Conservation (phyloP, 53 echinoderm and acorn worm species). For the Astropecten irregularis region DNA sequence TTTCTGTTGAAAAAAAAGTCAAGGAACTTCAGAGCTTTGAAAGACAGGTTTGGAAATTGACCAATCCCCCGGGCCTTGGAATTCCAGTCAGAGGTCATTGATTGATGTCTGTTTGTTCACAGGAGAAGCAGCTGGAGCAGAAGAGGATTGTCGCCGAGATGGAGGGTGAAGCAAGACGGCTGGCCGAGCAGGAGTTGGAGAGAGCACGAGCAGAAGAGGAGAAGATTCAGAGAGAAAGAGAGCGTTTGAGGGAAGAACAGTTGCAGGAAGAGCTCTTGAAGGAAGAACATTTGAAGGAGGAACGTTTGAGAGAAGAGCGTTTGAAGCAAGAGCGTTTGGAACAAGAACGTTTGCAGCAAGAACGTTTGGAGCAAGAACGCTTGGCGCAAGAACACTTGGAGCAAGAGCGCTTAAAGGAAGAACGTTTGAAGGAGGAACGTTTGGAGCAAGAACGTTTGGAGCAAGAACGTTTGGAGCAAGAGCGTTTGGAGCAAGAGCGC, state of each 20-base stretch:
- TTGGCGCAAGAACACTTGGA: not conserved
- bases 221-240: not conserved
- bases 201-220: not conserved
- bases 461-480: not conserved
- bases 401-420: slow-evolving; percentile 7
- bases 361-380: not conserved
- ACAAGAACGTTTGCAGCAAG: not conserved
- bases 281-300: not conserved
- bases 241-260: not conserved
- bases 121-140: slow-evolving; percentile 88
- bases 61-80: too few relatives aligned
- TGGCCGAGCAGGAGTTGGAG: slow-evolving; percentile 29
- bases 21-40: too few relatives aligned
- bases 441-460: not conserved
- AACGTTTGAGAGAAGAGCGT: not conserved
- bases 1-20: too few relatives aligned
- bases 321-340: slow-evolving; percentile 14
- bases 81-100: too few relatives aligned
- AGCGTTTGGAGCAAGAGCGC: not conserved
- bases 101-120: slow-evolving; percentile 23
- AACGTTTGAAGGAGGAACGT: slow-evolving; percentile 6
- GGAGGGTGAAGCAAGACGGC: slow-evolving; percentile 59
- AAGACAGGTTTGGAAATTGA: too few relatives aligned
- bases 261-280: too few relatives aligned
- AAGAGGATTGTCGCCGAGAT: slow-evolving; percentile 74